Conservation (phyloP, 2,113 vertebrate genomes). For the Centrocercus urophasianus region DNA sequence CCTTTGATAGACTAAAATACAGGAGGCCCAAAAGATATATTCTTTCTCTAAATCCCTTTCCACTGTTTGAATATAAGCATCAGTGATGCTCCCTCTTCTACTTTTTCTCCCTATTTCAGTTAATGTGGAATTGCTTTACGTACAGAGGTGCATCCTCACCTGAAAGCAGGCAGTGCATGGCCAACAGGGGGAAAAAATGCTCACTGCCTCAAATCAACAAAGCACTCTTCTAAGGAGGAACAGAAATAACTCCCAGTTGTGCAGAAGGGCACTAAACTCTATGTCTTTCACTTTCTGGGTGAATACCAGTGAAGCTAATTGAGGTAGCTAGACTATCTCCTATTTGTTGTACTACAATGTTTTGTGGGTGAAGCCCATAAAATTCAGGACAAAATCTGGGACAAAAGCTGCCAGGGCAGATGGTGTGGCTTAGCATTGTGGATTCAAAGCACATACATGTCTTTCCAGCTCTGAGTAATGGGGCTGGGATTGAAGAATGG, state of each 20-base stretch:
- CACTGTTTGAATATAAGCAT: not conserved
- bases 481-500: not conserved
- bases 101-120: not conserved
- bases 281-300: not conserved
- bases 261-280: not conserved
- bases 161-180: not conserved
- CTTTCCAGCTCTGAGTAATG: not conserved
- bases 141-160: not conserved
- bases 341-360: not conserved
- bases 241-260: not conserved
- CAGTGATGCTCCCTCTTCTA: not conserved
- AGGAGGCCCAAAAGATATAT: not conserved
- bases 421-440: not conserved
- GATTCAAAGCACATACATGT: not conserved
- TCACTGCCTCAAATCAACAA: not conserved
- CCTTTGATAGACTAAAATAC: not conserved
- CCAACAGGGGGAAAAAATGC: not conserved
- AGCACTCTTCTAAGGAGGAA: not conserved
- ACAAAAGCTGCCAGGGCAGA: not conserved
- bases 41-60: not conserved
- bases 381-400: not conserved
- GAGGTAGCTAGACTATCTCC: not conserved
- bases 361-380: not conserved
- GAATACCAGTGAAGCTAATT: not conserved
- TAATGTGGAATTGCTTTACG: not conserved